Evolutionary conservation across 2,888 invertebrate species (phyloP).

Genomic region (Eremobia ochroleuca): DNA sequence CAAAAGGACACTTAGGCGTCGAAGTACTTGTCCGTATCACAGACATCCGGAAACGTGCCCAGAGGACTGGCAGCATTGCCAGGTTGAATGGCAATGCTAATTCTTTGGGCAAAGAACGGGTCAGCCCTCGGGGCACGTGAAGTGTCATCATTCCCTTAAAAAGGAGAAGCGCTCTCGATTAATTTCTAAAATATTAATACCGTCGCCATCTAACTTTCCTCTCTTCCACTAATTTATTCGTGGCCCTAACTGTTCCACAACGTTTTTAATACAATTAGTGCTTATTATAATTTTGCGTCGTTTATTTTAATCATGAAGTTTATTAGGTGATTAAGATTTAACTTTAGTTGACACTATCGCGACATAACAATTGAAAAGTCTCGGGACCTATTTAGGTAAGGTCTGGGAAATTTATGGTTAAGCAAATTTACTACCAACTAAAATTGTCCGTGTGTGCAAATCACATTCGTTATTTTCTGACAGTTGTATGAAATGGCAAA

Average conservation of each 20-base stretch:
- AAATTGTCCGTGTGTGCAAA: neutral
- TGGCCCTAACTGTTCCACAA: neutral
- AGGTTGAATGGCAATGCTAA: neutral
- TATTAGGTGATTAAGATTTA: neutral
- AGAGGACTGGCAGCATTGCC: neutral
- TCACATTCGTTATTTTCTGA: neutral
- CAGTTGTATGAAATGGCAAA: neutral
- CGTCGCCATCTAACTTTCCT: neutral
- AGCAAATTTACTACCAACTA: neutral
- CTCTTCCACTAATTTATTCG: constrained; percentile 8
- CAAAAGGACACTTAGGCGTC: neutral
- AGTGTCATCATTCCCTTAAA: neutral
- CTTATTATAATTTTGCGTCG: constrained; percentile 1
- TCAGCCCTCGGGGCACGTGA: neutral
- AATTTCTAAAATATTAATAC: neutral
- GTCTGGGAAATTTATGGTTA: neutral
- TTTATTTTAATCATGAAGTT: constrained; percentile 29
- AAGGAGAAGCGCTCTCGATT: neutral
- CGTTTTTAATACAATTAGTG: constrained; percentile 15
- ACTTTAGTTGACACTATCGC: neutral
- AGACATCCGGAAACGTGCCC: neutral
- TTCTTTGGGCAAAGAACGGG: neutral
- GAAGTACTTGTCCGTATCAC: neutral
- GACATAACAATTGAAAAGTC: neutral
- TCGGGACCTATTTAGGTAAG: too few species aligned